Evolutionary conservation across 1,140 invertebrate genomes (phyloP).

Genomic region (Lordiphosa mommai): DNA sequence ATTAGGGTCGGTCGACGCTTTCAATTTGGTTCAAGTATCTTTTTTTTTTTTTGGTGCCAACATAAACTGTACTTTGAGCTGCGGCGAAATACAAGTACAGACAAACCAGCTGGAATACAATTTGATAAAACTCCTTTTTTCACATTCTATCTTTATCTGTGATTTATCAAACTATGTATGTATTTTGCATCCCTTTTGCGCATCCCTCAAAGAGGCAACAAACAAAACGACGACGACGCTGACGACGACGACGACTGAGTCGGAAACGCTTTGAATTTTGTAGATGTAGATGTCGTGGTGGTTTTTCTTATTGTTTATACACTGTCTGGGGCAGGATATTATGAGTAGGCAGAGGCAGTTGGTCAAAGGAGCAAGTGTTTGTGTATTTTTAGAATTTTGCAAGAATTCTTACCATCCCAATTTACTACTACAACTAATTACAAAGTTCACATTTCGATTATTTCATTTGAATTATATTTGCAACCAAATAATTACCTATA

Average conservation of each 20-base stretch:
- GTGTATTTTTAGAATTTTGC: no score
- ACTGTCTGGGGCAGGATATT: neutral
- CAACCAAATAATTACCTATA: no score
- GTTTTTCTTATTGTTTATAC: constrained; percentile 30
- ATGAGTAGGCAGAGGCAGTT: neutral
- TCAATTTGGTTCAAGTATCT: constrained; percentile 67
- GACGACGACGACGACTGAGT: neutral
- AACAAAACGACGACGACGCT: neutral
- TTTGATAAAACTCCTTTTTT: constrained; percentile 59
- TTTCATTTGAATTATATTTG: no score
- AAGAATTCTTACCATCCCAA: no score
- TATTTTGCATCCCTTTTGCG: constrained; percentile 68
- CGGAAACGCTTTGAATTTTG: constrained; percentile 13
- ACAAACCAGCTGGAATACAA: constrained; percentile 21
- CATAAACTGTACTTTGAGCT: constrained; percentile 31
- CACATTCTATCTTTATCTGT: constrained; percentile 22
- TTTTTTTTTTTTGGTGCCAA: constrained; percentile 23
- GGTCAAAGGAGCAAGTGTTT: no score
- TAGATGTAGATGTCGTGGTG: constrained; percentile 20
- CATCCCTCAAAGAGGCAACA: constrained; percentile 21
- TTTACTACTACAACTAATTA: no score
- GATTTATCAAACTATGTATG: constrained; percentile 55
- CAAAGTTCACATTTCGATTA: no score
- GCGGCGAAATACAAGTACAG: neutral
- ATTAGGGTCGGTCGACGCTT: constrained; percentile 50